Evolutionary conservation across 2,113 vertebrate species (phyloP), one percentile per base, ranked within the genome.

Genomic region (Psittacula cyanocephala): DNA sequence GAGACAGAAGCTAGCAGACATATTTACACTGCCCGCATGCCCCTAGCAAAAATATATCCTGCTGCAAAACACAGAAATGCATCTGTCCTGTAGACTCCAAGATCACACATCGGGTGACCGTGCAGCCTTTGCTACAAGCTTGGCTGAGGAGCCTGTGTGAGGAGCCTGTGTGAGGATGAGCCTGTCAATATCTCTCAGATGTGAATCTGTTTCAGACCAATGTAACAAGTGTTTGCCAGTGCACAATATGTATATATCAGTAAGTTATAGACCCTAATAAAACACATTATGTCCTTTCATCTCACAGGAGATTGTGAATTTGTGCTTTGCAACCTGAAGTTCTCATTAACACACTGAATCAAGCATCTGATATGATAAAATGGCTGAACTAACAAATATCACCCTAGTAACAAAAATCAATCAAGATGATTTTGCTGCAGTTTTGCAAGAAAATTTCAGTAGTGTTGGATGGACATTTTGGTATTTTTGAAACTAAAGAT

Each of bases 401-500:
- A 14, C 27, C 59, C 24, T 12, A n/a, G 60, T 22, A 11, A 46
- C 50, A 28, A 75, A 49, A 46, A 15, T 9, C 23, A 29, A 9
- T 4, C 19, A 10, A 12, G 57, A 5, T 52, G 4, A 57, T 49
- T 72, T 82, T 82, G 25, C 47, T 82, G 15, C 24, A 17, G 31
- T 47, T 78, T 63, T 49, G 23, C 60, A 9, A 22, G 29, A 43
- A 52, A 17, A 59, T n/a, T n/a, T 43, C 29, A 20, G 25, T 37
- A 52, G 19, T 7, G 16, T 8, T 16, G 10, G 27, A 25, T 4
- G 75, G 31, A 37, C 13, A 3, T 50, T 63, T 49, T 27, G 28
- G 18, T 18, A 20, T 52, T 67, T 71, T n/a, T 57, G 11, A 41
- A 68, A 31, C 1, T 2, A 44, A 78, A 43, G 0, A 0, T 52